phyloP scores from a whole-genome alignment of 2,113 vertebrate species.

The Bungarus multicinctus region DNA sequence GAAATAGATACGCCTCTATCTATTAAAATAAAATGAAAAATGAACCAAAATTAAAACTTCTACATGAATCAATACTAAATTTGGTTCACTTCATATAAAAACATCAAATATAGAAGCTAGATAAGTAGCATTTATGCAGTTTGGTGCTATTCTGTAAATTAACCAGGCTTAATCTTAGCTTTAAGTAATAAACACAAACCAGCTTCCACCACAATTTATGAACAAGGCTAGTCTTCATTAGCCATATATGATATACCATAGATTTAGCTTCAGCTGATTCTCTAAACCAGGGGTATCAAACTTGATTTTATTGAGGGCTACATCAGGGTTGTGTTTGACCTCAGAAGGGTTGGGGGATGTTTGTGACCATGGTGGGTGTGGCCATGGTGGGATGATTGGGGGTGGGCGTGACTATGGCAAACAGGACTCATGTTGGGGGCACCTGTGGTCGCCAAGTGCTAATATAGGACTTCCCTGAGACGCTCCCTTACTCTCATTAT shows the following conservation, averaged over 20 bases:
- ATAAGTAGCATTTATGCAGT: background rate
- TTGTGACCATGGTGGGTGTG: too few relatives aligned
- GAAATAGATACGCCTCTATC: background rate
- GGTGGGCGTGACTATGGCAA: too few relatives aligned
- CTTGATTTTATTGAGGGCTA: too few relatives aligned
- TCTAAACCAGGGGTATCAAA: background rate
- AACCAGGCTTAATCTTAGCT: background rate
- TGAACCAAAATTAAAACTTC: background rate
- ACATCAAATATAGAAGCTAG: background rate
- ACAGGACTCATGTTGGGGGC: too few relatives aligned
- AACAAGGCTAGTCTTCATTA: background rate
- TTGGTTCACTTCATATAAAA: background rate
- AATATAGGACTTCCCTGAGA: too few relatives aligned
- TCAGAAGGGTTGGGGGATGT: too few relatives aligned
- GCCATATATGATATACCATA: background rate
- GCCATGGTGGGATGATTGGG: too few relatives aligned
- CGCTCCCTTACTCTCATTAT: too few relatives aligned
- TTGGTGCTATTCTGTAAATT: background rate
- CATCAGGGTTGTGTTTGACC: too few relatives aligned
- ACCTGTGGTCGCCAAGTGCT: too few relatives aligned
- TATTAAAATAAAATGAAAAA: background rate
- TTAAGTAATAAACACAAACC: background rate
- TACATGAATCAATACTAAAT: background rate
- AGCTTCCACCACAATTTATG: background rate
- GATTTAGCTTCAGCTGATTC: background rate